phyloP scores from a whole-genome alignment of 2,797 vertebrate species.

The Spinus olivaceus region DNA sequence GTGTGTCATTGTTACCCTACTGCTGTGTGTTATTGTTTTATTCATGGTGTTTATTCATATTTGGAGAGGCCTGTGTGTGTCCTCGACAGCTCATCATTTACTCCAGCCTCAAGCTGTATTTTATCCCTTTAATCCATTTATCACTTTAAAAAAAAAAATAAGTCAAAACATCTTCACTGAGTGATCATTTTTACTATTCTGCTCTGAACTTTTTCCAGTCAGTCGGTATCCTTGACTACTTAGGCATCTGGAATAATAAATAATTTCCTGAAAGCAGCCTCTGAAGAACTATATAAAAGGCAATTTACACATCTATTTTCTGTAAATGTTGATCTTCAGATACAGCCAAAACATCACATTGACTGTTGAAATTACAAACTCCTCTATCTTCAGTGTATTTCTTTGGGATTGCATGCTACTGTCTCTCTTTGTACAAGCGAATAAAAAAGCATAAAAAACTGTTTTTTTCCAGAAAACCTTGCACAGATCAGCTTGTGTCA shows the following conservation, averaged over 20 bases:
- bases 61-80: background rate
- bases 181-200: background rate
- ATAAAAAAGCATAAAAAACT: background rate
- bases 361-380: background rate
- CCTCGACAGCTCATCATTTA: background rate
- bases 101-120: background rate
- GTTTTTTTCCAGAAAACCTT: slow-evolving; percentile 4
- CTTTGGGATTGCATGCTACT: background rate
- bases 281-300: background rate
- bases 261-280: background rate
- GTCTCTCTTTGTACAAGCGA: background rate
- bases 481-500: background rate
- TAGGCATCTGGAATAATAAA: slow-evolving; percentile 7
- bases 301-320: background rate
- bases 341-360: background rate
- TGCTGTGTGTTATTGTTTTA: background rate
- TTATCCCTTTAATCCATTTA: background rate
- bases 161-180: background rate
- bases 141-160: background rate
- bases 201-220: background rate
- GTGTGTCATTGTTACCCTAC: background rate
- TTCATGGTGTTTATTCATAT: background rate
- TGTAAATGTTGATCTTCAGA: slow-evolving; percentile 26
- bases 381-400: background rate
- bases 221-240: background rate